Percentiles rank a stretch among this genome's conserved stretches.
Conservation (phyloP, 2,888 invertebrate species). For the Aporophyla lueneburgensis region DNA sequence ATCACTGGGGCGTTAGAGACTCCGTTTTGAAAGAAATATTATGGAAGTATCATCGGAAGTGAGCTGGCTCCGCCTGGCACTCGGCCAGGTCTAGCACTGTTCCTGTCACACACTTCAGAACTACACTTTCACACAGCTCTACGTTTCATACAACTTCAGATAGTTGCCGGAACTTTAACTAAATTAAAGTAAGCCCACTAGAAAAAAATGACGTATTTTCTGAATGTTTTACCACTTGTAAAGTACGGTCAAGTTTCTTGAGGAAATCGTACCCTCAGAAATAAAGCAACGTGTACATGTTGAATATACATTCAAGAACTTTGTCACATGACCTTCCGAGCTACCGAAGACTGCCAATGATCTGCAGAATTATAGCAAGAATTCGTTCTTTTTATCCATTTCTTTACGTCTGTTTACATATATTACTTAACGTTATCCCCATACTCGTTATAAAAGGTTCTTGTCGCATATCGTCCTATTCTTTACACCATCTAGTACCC, state of each 20-base stretch:
- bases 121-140: constrained; percentile 47
- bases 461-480: not conserved
- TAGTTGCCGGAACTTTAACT: constrained; percentile 40
- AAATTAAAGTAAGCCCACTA: constrained; percentile 31
- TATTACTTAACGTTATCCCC: not conserved
- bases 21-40: constrained; percentile 73
- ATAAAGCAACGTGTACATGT: constrained; percentile 20
- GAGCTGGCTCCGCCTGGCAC: constrained; percentile 70
- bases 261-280: constrained; percentile 43
- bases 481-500: not conserved
- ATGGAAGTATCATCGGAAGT: constrained; percentile 73
- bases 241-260: constrained; percentile 41
- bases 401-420: not conserved
- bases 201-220: constrained; percentile 15
- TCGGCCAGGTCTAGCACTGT: constrained; percentile 68
- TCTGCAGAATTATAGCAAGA: not conserved
- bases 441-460: not conserved
- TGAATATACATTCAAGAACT: constrained; percentile 34
- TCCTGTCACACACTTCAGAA: constrained; percentile 67
- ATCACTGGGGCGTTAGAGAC: constrained; percentile 58
- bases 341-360: constrained; percentile 35
- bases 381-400: not conserved
- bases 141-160: constrained; percentile 42
- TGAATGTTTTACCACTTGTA: constrained; percentile 30
- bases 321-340: constrained; percentile 18